Conservation (phyloP, 2,888 invertebrate genomes). For the Neoitamus cyanurus region DNA sequence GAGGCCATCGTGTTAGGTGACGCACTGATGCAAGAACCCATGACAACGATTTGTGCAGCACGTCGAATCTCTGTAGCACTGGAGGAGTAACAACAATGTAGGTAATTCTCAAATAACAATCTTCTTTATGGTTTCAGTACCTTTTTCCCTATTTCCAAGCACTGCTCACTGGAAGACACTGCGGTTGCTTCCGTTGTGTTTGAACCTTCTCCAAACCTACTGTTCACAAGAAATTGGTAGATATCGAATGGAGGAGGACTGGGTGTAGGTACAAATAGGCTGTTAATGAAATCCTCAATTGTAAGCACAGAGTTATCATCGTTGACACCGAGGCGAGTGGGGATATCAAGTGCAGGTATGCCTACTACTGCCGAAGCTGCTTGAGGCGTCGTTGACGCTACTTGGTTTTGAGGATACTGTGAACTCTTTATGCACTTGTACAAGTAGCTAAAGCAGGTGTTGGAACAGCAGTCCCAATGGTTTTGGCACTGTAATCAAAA, state of each 20-base stretch:
- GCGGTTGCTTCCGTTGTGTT: not conserved
- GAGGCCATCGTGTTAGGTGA: constrained; percentile 57
- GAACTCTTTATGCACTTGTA: constrained; percentile 56
- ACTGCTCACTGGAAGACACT: not conserved
- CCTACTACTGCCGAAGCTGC: not conserved
- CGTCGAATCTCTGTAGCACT: constrained; percentile 60
- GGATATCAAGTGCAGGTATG: not conserved
- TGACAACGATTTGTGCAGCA: constrained; percentile 62
- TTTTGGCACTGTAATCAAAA: constrained; percentile 58
- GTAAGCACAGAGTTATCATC: not conserved
- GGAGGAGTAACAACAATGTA: constrained; percentile 46
- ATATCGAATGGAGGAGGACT: not conserved
- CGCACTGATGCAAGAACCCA: constrained; percentile 62
- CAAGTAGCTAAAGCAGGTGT: constrained; percentile 60
- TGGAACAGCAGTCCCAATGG: constrained; percentile 63
- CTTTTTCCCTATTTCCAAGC: constrained; percentile 43
- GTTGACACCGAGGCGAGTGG: not conserved
- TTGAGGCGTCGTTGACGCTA: not conserved
- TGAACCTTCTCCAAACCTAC: constrained; percentile 32
- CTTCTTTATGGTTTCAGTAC: not conserved
- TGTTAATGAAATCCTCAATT: constrained; percentile 33
- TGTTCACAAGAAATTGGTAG: not conserved
- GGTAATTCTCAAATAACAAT: not conserved
- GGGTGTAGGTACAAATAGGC: constrained; percentile 43
- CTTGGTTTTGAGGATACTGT: not conserved